Evolutionary conservation across 2,113 vertebrate genomes (phyloP).

Genomic region (Lampris incognitus): DNA sequence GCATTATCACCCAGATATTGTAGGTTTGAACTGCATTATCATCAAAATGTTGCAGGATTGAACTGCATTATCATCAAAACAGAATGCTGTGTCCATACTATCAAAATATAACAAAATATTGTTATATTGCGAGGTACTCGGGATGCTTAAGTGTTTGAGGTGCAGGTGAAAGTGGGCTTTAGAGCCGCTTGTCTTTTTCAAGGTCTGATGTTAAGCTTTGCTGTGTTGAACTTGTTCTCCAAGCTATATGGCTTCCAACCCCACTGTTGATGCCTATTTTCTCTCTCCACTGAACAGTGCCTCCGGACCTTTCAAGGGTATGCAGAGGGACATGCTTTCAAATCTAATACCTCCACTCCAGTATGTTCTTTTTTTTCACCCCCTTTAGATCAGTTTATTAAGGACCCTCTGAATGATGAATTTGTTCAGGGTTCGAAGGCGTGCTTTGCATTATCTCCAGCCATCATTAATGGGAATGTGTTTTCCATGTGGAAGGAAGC

Average conservation of each 20-base stretch:
- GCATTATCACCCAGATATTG: too few relatives aligned
- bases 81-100: too few relatives aligned
- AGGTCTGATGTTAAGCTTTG: constrained; percentile 2
- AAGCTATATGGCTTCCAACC: constrained; percentile 6
- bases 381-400: neutral
- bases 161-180: neutral
- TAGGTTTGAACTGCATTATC: too few relatives aligned
- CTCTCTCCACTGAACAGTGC: constrained; percentile 22
- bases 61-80: too few relatives aligned
- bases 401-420: neutral
- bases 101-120: too few relatives aligned
- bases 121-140: neutral
- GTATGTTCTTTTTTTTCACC: too few relatives aligned
- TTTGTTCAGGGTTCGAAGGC: neutral
- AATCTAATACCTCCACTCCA: neutral
- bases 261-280: neutral
- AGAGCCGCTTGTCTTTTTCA: neutral
- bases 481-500: neutral
- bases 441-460: neutral
- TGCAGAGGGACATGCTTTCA: neutral
- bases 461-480: neutral
- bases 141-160: neutral
- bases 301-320: neutral
- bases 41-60: too few relatives aligned
- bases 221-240: neutral